Conservation (phyloP, 2,797 vertebrate species). For the Paramormyrops hopkinsi region DNA sequence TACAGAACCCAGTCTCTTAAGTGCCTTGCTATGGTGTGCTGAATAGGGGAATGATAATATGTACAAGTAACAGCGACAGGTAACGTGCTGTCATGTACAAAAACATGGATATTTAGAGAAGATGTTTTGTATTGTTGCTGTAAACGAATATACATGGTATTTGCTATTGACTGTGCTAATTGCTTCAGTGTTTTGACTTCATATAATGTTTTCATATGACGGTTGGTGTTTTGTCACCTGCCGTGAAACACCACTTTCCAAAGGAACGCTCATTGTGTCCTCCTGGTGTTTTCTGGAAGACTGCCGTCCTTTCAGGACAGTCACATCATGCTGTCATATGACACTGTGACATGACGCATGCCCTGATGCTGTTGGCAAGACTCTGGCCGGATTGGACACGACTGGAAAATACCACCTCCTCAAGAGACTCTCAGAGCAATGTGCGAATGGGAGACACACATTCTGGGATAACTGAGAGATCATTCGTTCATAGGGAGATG, state of each 20-base stretch:
- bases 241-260: not conserved
- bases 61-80: conserved; percentile 31
- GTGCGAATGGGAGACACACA: conserved; percentile 61
- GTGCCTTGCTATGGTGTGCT: conserved; percentile 52
- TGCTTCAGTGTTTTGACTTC: conserved; percentile 13
- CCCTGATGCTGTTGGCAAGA: conserved; percentile 36
- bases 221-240: not conserved
- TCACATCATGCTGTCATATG: conserved; percentile 42
- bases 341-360: conserved; percentile 44
- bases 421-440: conserved; percentile 59
- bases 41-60: conserved; percentile 37
- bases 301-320: conserved; percentile 36
- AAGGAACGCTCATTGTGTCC: not conserved
- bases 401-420: conserved; percentile 34
- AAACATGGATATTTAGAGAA: conserved; percentile 46
- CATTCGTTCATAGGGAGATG: conserved; percentile 52
- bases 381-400: not conserved
- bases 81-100: conserved; percentile 39
- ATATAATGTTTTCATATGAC: not conserved
- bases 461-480: conserved; percentile 49
- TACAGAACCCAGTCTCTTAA: conserved; percentile 54
- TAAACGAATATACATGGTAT: conserved; percentile 54
- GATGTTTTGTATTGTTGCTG: conserved; percentile 46
- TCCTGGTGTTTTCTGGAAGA: not conserved
- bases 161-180: conserved; percentile 57